Conservation (phyloP, 2,113 vertebrate species). For the Acrocephalus kingi region DNA sequence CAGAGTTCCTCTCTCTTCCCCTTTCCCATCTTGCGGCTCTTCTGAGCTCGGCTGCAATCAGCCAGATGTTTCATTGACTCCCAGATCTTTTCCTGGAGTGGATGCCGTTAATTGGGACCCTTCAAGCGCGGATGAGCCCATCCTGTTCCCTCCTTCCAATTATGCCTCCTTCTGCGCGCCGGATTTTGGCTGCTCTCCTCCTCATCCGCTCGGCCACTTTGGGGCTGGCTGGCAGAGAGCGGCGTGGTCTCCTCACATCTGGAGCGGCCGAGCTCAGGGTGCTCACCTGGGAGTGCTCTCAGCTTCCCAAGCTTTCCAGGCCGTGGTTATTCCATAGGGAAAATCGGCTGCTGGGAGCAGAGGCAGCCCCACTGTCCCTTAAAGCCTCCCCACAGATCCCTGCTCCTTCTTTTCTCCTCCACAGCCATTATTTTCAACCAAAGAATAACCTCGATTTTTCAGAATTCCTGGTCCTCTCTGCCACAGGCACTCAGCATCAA, state of each 20-base stretch:
- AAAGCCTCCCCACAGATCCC: background rate
- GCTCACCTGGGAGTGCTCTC: background rate
- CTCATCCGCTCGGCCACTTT: fast-evolving
- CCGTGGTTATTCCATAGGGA: background rate
- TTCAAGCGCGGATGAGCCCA: conserved; percentile 14
- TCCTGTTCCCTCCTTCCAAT: conserved; percentile 34
- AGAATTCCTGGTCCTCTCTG: background rate
- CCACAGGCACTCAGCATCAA: background rate
- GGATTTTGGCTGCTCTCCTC: background rate
- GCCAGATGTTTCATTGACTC: conserved; percentile 69
- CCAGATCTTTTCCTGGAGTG: conserved; percentile 48
- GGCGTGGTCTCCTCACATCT: background rate
- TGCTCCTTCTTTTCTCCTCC: background rate
- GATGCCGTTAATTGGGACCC: conserved; percentile 27
- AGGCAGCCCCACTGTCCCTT: background rate
- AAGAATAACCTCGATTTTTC: background rate
- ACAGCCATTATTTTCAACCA: background rate
- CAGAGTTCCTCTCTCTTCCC: background rate
- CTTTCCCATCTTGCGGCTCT: conserved; percentile 41
- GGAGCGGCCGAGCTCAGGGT: background rate
- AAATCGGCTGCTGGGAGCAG: background rate
- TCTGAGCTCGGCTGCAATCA: conserved; percentile 47
- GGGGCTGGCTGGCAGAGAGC: background rate
- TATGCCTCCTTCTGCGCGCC: background rate
- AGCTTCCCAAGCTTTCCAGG: background rate